Evolutionary conservation across 2,888 invertebrate genomes (phyloP).

Genomic region (Laothoe populi): DNA sequence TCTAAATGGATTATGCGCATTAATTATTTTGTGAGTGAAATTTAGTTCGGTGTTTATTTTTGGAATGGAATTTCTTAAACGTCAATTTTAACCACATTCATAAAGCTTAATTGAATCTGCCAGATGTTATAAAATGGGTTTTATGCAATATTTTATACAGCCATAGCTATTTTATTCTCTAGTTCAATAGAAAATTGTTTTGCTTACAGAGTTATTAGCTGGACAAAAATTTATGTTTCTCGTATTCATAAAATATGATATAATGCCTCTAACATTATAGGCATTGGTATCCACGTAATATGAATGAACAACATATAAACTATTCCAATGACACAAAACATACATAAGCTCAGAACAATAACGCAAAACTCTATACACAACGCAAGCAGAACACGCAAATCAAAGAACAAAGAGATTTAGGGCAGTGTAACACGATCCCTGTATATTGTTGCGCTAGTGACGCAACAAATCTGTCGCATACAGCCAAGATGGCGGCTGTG

Average conservation of each 20-base stretch:
- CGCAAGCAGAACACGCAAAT: slow-evolving; percentile 57
- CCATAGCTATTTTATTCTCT: neutral
- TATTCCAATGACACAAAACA: slow-evolving; percentile 13
- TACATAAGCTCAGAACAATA: slow-evolving; percentile 14
- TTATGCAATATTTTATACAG: no score
- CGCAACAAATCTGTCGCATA: slow-evolving; percentile 75
- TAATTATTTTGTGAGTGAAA: slow-evolving; percentile 28
- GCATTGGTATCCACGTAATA: neutral
- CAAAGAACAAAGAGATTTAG: slow-evolving; percentile 74
- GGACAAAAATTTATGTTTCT: no score
- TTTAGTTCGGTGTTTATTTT: slow-evolving; percentile 7
- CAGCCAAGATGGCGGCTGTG: slow-evolving; percentile 63
- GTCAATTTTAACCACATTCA: neutral
- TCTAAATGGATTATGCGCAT: slow-evolving; percentile 28
- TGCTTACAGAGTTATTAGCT: neutral
- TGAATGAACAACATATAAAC: neutral
- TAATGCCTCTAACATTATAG: neutral
- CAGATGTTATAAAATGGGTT: neutral
- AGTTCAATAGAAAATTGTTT: no score
- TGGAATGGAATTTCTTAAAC: neutral
- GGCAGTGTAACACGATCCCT: slow-evolving; percentile 79
- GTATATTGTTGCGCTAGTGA: slow-evolving; percentile 68
- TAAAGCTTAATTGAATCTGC: neutral
- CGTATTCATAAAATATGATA: neutral
- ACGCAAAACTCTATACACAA: slow-evolving; percentile 23